These are phyloP conservation scores for Tipula unca DNA, from an alignment of 2,888 invertebrate species.

Conservation along the genomic window DNA sequence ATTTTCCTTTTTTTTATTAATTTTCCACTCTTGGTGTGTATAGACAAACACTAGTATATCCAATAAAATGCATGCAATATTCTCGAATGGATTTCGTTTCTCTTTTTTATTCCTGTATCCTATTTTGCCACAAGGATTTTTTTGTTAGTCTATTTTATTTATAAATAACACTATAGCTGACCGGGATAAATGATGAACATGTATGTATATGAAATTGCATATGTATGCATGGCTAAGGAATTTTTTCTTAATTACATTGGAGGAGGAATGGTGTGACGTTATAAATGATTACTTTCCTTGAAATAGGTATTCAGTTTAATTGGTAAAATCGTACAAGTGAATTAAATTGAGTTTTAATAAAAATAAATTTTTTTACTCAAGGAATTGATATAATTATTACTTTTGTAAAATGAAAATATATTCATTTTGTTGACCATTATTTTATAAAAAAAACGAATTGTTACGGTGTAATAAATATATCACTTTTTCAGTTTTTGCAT, in stretches of 20 bases:
- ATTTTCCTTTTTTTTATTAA: background rate
- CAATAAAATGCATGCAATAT: background rate
- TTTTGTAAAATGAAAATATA: no score
- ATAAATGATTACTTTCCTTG: background rate
- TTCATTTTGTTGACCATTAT: no score
- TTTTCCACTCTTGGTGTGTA: background rate
- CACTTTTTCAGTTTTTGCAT: no score
- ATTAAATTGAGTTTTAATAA: background rate
- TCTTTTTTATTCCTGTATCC: background rate
- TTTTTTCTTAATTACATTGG: background rate
- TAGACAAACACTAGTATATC: background rate
- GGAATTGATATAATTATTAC: no score
- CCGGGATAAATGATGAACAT: background rate
- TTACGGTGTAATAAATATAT: no score
- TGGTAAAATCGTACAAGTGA: background rate
- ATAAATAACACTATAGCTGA: background rate
- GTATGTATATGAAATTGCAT: background rate
- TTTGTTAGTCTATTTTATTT: background rate
- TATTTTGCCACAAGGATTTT: background rate
- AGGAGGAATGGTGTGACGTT: background rate
- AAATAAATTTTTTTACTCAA: no score
- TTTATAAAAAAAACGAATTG: no score
- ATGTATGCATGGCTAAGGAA: background rate
- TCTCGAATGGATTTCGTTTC: background rate
- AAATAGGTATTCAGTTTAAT: background rate